Conservation (phyloP, 2,888 invertebrate species). For the Galeruca laticollis region DNA sequence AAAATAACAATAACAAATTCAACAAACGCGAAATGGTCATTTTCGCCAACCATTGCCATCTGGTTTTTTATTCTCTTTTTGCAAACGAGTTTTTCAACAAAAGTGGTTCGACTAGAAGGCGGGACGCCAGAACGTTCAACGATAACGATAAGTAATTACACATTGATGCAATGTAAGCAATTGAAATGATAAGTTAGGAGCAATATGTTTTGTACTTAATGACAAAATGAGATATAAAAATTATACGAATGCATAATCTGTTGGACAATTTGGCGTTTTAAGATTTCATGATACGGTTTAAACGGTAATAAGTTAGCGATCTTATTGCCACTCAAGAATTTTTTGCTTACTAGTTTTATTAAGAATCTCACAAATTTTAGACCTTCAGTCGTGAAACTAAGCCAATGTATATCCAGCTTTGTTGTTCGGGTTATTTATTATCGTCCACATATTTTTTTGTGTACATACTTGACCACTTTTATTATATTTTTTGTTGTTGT, state of each 20-base stretch:
- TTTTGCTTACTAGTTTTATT: slow-evolving; percentile 10
- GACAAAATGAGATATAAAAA: slow-evolving; percentile 57
- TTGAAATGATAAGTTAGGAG: slow-evolving; percentile 53
- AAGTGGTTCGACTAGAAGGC: slow-evolving; percentile 47
- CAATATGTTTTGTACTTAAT: slow-evolving; percentile 58
- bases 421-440: too few species aligned
- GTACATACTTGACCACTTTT: too few species aligned
- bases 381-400: not conserved
- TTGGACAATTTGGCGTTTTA: slow-evolving; percentile 44
- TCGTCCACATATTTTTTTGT: too few species aligned
- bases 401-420: too few species aligned
- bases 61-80: slow-evolving; percentile 12
- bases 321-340: slow-evolving; percentile 49
- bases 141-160: slow-evolving; percentile 55
- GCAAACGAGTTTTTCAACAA: slow-evolving; percentile 46
- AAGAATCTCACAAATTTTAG: not conserved
- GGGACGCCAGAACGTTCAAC: slow-evolving; percentile 41
- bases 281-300: slow-evolving; percentile 44
- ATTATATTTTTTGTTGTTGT: too few species aligned
- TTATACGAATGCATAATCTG: slow-evolving; percentile 56
- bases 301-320: slow-evolving; percentile 54
- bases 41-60: slow-evolving; percentile 1
- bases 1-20: slow-evolving; percentile 19
- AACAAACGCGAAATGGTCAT: slow-evolving; percentile 24
- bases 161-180: slow-evolving; percentile 47